Evolutionary conservation across 2,113 vertebrate genomes (phyloP).

Genomic region (Megaleporinus macrocephalus): DNA sequence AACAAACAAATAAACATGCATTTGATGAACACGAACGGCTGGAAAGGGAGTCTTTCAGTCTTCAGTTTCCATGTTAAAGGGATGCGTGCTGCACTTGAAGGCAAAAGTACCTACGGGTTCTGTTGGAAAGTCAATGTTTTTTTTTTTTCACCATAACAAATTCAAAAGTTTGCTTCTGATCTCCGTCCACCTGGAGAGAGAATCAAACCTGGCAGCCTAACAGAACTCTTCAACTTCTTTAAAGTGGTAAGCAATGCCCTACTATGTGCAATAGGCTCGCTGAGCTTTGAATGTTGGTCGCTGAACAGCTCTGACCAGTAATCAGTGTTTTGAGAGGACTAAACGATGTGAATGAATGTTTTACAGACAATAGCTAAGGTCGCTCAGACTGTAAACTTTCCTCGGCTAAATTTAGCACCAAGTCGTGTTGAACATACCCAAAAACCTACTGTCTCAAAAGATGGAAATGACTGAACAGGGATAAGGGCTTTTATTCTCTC

Average conservation of each 20-base stretch:
- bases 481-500: neutral
- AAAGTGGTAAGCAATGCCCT: neutral
- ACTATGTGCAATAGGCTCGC: neutral
- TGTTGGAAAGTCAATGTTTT: neutral
- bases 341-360: no score
- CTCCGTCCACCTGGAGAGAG: neutral
- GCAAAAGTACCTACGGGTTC: slow-evolving; percentile 40
- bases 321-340: neutral
- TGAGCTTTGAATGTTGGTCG: neutral
- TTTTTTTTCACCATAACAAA: neutral
- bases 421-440: slow-evolving; percentile 14
- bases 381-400: slow-evolving; percentile 33
- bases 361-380: neutral
- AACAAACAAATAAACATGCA: no score
- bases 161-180: neutral
- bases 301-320: neutral
- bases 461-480: neutral
- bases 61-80: slow-evolving; percentile 49
- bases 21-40: neutral
- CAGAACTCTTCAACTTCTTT: neutral
- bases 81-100: slow-evolving; percentile 29
- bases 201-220: slow-evolving; percentile 22
- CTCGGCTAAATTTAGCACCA: slow-evolving; percentile 33
- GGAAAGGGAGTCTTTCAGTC: slow-evolving; percentile 39
- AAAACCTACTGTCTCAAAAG: slow-evolving; percentile 1